phyloP scores from a whole-genome alignment of 2,888 invertebrate genomes.

The Cynaeus angustus region DNA sequence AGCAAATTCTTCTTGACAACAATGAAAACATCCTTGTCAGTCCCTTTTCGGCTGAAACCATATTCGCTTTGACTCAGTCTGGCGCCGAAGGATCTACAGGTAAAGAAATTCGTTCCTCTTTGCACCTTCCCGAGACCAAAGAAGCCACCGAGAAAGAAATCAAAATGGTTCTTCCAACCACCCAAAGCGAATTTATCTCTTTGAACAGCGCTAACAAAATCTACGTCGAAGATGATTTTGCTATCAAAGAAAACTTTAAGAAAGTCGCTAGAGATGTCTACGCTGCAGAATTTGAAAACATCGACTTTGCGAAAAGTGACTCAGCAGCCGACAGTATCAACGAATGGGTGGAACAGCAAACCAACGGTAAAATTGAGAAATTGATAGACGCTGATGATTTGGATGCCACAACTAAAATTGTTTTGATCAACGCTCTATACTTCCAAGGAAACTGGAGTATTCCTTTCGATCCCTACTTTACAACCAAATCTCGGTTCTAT shows the following conservation, averaged over 20 bases:
- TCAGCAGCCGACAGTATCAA: conserved; percentile 5
- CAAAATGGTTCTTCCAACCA: neutral
- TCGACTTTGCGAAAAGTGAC: conserved; percentile 8
- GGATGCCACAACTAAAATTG: neutral
- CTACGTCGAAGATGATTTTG: conserved; percentile 2
- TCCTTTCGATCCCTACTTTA: conserved; percentile 1
- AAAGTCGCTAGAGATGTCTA: conserved; percentile 5
- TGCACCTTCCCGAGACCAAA: conserved; percentile 56
- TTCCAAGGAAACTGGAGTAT: conserved; percentile 19
- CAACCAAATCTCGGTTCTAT: neutral
- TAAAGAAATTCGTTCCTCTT: conserved; percentile 51
- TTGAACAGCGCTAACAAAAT: conserved; percentile 11
- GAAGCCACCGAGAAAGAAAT: conserved; percentile 49
- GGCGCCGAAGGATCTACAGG: conserved; percentile 61
- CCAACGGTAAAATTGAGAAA: conserved; percentile 53
- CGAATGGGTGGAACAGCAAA: conserved; percentile 63
- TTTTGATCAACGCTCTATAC: conserved; percentile 39
- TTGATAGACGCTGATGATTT: conserved; percentile 42
- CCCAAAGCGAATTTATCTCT: conserved; percentile 31
- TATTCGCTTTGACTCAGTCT: conserved; percentile 57
- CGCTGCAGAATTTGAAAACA: conserved; percentile 4
- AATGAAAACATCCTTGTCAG: conserved; percentile 58
- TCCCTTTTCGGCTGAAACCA: conserved; percentile 61
- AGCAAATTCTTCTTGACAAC: conserved; percentile 53
- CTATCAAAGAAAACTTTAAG: conserved; percentile 2